Base-by-base conservation (phyloP, 1,140 invertebrate genomes). In the Hylaeus volcanicus region DNA sequence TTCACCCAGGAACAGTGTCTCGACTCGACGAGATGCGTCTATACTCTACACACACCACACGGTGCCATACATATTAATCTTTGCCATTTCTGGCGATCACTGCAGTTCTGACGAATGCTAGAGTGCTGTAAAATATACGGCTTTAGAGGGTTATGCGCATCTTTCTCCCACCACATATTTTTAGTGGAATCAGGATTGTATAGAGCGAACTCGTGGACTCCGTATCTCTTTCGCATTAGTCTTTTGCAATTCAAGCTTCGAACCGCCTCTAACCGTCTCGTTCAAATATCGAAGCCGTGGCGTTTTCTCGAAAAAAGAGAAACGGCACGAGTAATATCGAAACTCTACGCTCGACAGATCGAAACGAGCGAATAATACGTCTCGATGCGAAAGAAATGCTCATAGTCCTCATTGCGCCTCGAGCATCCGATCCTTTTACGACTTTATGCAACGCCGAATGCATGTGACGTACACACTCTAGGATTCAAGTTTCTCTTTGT, bases 111-210 rank as follows among this genome's bases (percentile, higher is more conserved):
- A 92, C 82, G 92, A 93, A 93, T 93, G 91, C 92, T 93, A 93
- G 93, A 92, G 91, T 93, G 92, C 93, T 93, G 93, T 93, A 93
- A 92, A 73, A 92, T 93, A 93, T 90, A 90, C 82, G 92, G 92
- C 92, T 93, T 93, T 92, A 93, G 91, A 91, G 84, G 89, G 88
- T 92, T 89, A 92, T 93, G 91, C 90, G 90, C 90, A 92, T 92
- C 86, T 91, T 89, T 90, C 88, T 80, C 85, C 81, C 81, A 81
- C 79, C 64, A 85, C 83, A 74, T 82, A 84, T 51, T 75, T 79
- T 76, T 74, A 81, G 71, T 51, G 65, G 39, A 83, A 74, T 79
- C 82, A 89, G 82, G 86, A 74, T 90, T 87, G 81, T 84, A 87
- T 79, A 88, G 85, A 89, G 85, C 90, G 78, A 83, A 81, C 86